Evolutionary conservation across 2,113 vertebrate species (phyloP).

Genomic region (Phaetusa simplex): DNA sequence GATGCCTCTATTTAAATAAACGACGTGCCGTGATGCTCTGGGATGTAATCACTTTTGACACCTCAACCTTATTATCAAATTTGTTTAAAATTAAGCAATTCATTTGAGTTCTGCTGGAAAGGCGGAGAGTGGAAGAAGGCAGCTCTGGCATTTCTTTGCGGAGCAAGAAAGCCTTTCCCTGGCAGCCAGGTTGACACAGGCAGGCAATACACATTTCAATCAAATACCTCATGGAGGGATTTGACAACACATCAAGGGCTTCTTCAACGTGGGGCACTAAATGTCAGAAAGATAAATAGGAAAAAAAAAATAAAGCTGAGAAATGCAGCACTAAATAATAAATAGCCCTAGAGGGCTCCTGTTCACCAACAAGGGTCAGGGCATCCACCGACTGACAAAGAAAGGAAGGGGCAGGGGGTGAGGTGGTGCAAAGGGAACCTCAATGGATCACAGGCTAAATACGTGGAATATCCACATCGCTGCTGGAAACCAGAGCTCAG

Average conservation of each 20-base stretch:
- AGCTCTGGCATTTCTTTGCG: background rate
- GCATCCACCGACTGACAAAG: background rate
- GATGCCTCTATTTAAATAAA: background rate
- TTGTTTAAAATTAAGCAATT: background rate
- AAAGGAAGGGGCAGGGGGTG: background rate
- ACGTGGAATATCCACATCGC: rapidly evolving
- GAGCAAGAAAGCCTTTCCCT: background rate
- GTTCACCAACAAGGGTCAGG: background rate
- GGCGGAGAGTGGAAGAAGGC: background rate
- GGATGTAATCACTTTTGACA: background rate
- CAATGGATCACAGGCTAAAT: background rate
- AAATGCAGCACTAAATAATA: background rate
- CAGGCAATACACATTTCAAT: background rate
- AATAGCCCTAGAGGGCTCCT: background rate
- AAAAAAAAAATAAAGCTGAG: background rate
- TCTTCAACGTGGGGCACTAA: background rate
- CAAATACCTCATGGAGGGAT: background rate
- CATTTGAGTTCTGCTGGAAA: background rate
- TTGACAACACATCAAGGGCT: background rate
- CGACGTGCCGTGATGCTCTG: background rate
- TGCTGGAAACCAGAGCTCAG: background rate
- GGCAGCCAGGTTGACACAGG: background rate
- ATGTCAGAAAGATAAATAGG: background rate
- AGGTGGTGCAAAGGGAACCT: background rate
- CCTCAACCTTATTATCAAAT: background rate